Conservation (phyloP, 2,888 invertebrate genomes). For the Clivina fossor region DNA sequence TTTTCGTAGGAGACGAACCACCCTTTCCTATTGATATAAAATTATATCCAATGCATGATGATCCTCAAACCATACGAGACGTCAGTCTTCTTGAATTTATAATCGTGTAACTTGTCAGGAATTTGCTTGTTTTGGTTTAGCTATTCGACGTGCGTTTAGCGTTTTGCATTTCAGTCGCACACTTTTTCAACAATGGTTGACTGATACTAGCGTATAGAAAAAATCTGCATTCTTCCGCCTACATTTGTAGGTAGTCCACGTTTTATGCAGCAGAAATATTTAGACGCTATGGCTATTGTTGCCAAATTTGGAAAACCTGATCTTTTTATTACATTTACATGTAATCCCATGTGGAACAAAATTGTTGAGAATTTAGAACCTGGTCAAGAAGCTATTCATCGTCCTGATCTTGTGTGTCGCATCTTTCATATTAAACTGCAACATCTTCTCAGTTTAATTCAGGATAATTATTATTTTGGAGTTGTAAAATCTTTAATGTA, state of each 20-base stretch:
- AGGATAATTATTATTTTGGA: conserved; percentile 24
- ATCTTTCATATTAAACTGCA: conserved; percentile 38
- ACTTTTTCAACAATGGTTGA: not conserved
- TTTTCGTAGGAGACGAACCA: not conserved
- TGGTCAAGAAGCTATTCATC: conserved; percentile 43
- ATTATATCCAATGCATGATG: not conserved
- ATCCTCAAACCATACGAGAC: not conserved
- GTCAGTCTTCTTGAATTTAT: not conserved
- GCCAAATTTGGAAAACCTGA: conserved; percentile 46
- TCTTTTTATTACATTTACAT: conserved; percentile 52
- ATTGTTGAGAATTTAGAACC: conserved; percentile 45
- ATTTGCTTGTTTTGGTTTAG: not conserved
- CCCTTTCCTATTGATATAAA: not conserved
- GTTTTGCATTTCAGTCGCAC: not conserved
- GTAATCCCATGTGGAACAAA: conserved; percentile 51
- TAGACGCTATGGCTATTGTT: conserved; percentile 53
- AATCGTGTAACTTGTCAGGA: not conserved
- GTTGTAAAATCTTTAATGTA: conserved; percentile 43
- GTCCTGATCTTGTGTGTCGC: conserved; percentile 47
- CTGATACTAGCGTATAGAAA: not conserved
- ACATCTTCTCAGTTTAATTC: conserved; percentile 26
- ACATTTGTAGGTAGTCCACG: conserved; percentile 41
- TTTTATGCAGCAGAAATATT: conserved; percentile 47
- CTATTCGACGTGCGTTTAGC: not conserved
- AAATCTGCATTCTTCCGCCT: conserved; percentile 33